Percentiles rank a stretch among this genome's conserved stretches.
Evolutionary conservation across 2,888 invertebrate species (phyloP).

Genomic region (Tiliacea aurago): DNA sequence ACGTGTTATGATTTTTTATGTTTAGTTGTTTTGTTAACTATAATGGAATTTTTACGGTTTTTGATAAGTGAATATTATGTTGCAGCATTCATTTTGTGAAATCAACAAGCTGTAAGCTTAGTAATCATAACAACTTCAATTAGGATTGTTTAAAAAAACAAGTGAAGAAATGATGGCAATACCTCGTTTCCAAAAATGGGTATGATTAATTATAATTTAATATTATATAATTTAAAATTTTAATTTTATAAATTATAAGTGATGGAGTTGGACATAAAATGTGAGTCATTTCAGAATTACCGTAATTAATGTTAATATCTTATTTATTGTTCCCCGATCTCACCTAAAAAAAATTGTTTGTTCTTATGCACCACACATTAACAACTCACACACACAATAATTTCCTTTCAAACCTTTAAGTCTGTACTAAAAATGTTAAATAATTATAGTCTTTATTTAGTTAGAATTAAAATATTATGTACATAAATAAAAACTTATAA

Average conservation of each 20-base stretch:
- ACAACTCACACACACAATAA: too few species aligned
- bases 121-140: background rate
- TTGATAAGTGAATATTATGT: background rate
- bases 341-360: too few species aligned
- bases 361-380: too few species aligned
- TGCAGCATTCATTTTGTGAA: background rate
- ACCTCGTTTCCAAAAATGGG: background rate
- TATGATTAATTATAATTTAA: background rate
- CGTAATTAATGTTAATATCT: background rate
- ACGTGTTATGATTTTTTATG: slow-evolving; percentile 2
- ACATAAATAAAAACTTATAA: too few species aligned
- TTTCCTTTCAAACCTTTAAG: too few species aligned
- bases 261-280: background rate
- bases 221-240: too few species aligned
- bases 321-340: background rate
- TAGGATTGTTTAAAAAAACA: background rate
- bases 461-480: too few species aligned
- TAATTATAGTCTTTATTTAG: too few species aligned
- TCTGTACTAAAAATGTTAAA: too few species aligned
- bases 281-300: background rate
- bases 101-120: background rate
- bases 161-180: background rate
- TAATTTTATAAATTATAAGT: too few species aligned
- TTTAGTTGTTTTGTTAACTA: background rate
- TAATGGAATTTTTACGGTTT: background rate